These are phyloP conservation scores for Sialis lutaria DNA, from an alignment of 2,888 invertebrate species.

Conservation along the genomic window DNA sequence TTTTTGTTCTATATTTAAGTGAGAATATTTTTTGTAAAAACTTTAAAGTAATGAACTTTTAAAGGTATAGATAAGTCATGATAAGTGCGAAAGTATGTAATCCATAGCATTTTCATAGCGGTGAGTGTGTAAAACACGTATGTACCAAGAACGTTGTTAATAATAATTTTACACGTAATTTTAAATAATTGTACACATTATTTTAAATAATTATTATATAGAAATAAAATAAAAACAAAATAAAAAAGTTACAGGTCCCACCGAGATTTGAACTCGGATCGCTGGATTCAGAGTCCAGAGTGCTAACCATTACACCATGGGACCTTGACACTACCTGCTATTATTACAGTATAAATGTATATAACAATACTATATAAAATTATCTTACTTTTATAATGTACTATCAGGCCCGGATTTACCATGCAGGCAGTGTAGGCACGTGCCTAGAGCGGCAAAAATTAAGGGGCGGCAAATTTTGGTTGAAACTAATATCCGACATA, in stretches of 20 bases:
- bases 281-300: constrained; percentile 67
- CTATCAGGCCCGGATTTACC: too few species aligned
- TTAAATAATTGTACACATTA: neutral
- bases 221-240: neutral
- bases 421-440: too few species aligned
- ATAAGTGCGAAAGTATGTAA: too few species aligned
- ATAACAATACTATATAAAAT: neutral
- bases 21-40: too few species aligned
- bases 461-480: too few species aligned
- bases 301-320: constrained; percentile 65
- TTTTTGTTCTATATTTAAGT: too few species aligned
- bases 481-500: too few species aligned
- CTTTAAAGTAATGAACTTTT: too few species aligned
- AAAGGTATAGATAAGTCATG: too few species aligned
- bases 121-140: neutral
- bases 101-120: neutral
- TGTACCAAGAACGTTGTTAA: neutral
- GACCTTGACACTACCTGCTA: constrained; percentile 22
- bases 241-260: constrained; percentile 33
- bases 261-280: constrained; percentile 68
- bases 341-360: neutral
- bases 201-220: neutral
- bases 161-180: neutral
- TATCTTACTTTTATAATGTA: neutral
- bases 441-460: too few species aligned